Percentiles rank a stretch among this genome's conserved stretches.
phyloP scores from a whole-genome alignment of 2,888 invertebrate genomes.

The Erynnis tages region DNA sequence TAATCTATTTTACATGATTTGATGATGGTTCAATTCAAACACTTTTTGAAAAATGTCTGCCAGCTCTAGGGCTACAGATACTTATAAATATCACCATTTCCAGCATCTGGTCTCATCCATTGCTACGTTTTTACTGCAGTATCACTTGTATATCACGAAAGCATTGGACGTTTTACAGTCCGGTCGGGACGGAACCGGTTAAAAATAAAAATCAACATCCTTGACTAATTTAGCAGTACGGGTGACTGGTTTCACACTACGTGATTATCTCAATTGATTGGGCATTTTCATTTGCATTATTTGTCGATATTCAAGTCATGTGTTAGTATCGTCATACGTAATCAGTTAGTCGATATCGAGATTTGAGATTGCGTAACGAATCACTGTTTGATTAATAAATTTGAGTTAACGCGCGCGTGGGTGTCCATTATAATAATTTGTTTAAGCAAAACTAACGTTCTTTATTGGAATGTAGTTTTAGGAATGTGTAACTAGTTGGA shows the following conservation, averaged over 20 bases:
- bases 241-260: conserved; percentile 7
- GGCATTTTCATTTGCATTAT: conserved; percentile 48
- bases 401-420: background rate
- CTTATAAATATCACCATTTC: conserved; percentile 44
- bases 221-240: conserved; percentile 46
- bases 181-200: background rate
- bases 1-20: too few species aligned
- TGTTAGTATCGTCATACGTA: background rate
- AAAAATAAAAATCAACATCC: conserved; percentile 35
- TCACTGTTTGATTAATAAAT: conserved; percentile 7
- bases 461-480: too few species aligned
- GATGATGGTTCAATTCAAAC: too few species aligned
- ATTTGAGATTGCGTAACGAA: conserved; percentile 2
- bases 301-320: background rate
- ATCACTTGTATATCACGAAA: background rate
- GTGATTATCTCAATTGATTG: conserved; percentile 37
- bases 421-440: background rate
- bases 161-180: conserved; percentile 29
- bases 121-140: background rate
- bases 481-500: too few species aligned
- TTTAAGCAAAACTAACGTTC: background rate
- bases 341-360: background rate
- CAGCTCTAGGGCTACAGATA: too few species aligned
- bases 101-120: background rate
- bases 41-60: too few species aligned